These are phyloP conservation scores for Rhadinocentrus ornatus DNA, from an alignment of 2,797 vertebrate species.

Conservation along the genomic window DNA sequence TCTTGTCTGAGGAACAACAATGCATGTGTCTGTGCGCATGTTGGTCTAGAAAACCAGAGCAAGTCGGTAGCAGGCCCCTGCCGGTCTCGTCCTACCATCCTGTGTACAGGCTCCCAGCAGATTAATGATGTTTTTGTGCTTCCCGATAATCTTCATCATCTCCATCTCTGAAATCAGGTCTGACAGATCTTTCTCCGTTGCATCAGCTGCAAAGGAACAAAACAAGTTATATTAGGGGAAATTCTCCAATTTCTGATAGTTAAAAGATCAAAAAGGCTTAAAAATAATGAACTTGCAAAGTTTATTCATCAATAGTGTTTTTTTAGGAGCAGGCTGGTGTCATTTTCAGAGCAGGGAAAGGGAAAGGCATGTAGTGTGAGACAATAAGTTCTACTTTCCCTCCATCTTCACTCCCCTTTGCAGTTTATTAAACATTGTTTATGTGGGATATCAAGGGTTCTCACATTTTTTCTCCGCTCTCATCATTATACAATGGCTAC, in stretches of 20 bases:
- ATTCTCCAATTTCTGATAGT: constrained; percentile 36
- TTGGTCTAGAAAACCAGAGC: constrained; percentile 3
- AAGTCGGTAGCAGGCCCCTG: constrained; percentile 30
- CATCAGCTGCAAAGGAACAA: constrained; percentile 83
- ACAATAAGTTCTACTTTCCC: constrained; percentile 61
- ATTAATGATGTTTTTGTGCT: constrained; percentile 98
- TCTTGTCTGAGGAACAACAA: constrained; percentile 37
- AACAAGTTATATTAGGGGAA: constrained; percentile 35
- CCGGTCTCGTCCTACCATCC: constrained; percentile 82
- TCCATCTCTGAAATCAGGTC: constrained; percentile 98
- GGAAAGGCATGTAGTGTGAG: constrained; percentile 50
- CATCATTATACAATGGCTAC: constrained; percentile 52
- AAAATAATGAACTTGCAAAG: constrained; percentile 26
- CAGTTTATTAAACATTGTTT: constrained; percentile 67
- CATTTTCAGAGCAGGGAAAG: background rate
- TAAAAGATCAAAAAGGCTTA: constrained; percentile 18
- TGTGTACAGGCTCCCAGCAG: constrained; percentile 94
- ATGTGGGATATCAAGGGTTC: constrained; percentile 62
- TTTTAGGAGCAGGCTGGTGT: constrained; percentile 2
- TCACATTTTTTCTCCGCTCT: constrained; percentile 60
- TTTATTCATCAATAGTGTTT: constrained; percentile 17
- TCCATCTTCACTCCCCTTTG: constrained; percentile 37
- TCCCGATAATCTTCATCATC: constrained; percentile 99
- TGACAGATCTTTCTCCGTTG: constrained; percentile 94
- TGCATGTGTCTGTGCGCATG: constrained; percentile 21